Percentiles rank a stretch among this genome's conserved stretches.
These are phyloP conservation scores for Charina bottae DNA, from an alignment of 2,113 vertebrate species.

Conservation along the genomic window DNA sequence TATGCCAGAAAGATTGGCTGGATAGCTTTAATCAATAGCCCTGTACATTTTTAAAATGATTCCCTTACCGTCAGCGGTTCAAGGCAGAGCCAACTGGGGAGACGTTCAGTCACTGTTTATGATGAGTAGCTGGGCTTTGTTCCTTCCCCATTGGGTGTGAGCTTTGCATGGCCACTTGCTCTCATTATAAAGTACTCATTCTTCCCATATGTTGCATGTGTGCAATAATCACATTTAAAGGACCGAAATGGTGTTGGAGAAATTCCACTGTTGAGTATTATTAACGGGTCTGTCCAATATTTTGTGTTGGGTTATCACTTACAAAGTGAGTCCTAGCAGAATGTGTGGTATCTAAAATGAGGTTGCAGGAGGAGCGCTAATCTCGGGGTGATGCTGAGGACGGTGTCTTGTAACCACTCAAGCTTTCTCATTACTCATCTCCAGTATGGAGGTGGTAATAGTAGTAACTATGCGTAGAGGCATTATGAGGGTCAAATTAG, in stretches of 20 bases:
- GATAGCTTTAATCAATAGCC: conserved; percentile 29
- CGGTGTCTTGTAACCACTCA: conserved; percentile 58
- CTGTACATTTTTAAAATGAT: conserved; percentile 45
- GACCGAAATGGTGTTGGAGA: conserved; percentile 33
- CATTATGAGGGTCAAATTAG: conserved; percentile 35
- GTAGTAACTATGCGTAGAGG: conserved; percentile 31
- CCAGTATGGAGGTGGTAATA: conserved; percentile 55
- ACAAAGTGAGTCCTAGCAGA: conserved; percentile 45
- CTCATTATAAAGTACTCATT: conserved; percentile 55
- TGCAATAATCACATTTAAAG: conserved; percentile 44
- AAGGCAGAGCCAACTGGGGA: conserved; percentile 34
- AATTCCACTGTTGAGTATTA: conserved; percentile 51
- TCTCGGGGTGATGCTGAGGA: background rate
- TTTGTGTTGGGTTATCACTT: conserved; percentile 45
- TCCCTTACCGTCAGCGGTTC: conserved; percentile 45
- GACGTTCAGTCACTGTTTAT: conserved; percentile 41
- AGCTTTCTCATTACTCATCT: conserved; percentile 61
- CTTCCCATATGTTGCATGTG: conserved; percentile 57
- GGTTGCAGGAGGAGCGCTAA: background rate
- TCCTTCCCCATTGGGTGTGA: conserved; percentile 47
- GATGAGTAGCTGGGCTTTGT: conserved; percentile 38
- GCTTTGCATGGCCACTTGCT: conserved; percentile 58
- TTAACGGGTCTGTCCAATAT: conserved; percentile 42
- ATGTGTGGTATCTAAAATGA: conserved; percentile 54
- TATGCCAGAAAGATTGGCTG: conserved; percentile 13